Evolutionary conservation across 2,113 vertebrate genomes (phyloP).

Genomic region (Spermophilus dauricus): DNA sequence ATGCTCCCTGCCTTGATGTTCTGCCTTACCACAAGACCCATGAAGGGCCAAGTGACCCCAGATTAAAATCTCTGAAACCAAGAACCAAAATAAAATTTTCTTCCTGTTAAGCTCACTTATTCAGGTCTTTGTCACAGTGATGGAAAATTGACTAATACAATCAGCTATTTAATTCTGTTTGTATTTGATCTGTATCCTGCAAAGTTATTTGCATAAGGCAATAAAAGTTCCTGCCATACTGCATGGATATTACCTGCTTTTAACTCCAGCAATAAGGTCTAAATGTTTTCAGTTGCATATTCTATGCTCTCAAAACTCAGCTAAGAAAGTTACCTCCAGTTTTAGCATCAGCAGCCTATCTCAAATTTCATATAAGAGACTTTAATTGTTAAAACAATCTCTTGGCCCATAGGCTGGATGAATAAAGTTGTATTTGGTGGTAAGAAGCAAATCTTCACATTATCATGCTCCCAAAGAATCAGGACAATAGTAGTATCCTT

Average conservation of each 20-base stretch:
- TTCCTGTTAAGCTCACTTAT: neutral
- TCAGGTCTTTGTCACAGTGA: neutral
- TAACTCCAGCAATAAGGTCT: neutral
- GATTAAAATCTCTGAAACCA: neutral
- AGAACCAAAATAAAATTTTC: neutral
- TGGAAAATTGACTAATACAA: neutral
- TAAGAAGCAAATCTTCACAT: constrained; percentile 33
- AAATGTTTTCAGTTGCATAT: neutral
- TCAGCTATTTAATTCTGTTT: neutral
- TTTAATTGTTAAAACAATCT: constrained; percentile 2
- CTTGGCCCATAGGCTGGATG: constrained; percentile 1
- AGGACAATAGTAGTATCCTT: neutral
- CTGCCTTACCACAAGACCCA: neutral
- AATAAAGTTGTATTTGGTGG: neutral
- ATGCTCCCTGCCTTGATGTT: neutral
- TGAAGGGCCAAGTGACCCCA: neutral
- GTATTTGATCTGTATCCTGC: neutral
- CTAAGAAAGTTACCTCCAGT: neutral
- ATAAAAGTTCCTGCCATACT: neutral
- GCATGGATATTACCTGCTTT: neutral
- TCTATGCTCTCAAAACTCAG: constrained; percentile 28
- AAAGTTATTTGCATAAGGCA: neutral
- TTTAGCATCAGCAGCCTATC: neutral
- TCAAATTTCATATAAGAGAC: neutral
- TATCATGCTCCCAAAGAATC: neutral